A percentile compares a stretch with the other conserved stretches of the same genome.
phyloP scores from a whole-genome alignment of 2,888 invertebrate genomes.

The Platyscelio sp. region DNA sequence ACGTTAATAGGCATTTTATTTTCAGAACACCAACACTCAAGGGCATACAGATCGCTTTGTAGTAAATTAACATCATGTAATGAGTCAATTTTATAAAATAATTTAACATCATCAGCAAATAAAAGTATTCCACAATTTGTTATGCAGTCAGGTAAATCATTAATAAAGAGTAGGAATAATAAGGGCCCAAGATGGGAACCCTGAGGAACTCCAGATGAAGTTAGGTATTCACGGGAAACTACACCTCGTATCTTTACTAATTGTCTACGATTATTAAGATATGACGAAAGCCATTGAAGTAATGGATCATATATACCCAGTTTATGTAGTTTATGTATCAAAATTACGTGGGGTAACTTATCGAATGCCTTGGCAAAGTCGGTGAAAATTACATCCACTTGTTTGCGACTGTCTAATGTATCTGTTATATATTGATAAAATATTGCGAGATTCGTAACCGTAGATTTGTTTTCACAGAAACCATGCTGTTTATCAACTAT shows the following conservation, averaged over 20 bases:
- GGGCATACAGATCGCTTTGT: not conserved
- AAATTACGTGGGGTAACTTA: constrained; percentile 61
- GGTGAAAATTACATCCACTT: constrained; percentile 67
- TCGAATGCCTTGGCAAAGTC: constrained; percentile 75
- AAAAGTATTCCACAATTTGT: not conserved
- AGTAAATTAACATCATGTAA: not conserved
- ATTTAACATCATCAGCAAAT: constrained; percentile 3
- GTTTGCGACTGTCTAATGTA: constrained; percentile 43
- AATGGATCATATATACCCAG: constrained; percentile 40
- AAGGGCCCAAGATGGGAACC: constrained; percentile 49
- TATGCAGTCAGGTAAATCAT: not conserved
- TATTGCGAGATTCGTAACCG: constrained; percentile 1
- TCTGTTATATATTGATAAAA: constrained; percentile 51
- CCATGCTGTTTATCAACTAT: constrained; percentile 32
- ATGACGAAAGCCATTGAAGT: constrained; percentile 52
- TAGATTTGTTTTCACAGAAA: constrained; percentile 18
- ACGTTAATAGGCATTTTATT: too few species aligned
- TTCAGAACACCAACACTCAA: too few species aligned
- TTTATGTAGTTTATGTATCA: constrained; percentile 59
- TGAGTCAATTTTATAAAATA: not conserved
- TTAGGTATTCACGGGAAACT: not conserved
- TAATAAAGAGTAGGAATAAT: constrained; percentile 36
- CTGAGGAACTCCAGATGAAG: constrained; percentile 40
- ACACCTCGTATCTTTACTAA: not conserved
- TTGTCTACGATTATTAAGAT: constrained; percentile 22